These are phyloP conservation scores for Hypselothyrea guttata DNA, from an alignment of 2,888 invertebrate genomes.

Conservation along the genomic window DNA sequence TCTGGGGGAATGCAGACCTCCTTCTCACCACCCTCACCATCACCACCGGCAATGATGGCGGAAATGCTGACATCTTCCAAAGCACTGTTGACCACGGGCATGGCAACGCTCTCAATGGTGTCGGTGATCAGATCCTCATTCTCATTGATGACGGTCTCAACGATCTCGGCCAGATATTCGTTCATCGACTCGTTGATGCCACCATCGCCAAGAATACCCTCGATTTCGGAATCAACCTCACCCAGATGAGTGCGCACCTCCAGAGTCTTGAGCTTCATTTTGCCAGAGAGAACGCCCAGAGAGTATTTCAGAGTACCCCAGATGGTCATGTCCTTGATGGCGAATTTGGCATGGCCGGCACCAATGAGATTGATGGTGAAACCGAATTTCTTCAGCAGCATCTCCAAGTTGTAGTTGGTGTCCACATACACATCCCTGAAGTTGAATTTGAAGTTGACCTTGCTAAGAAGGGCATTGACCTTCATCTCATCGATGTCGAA, in stretches of 20 bases:
- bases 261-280: slow-evolving; percentile 71
- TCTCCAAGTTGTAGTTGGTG: slow-evolving; percentile 67
- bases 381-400: slow-evolving; percentile 72
- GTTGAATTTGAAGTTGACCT: slow-evolving; percentile 63
- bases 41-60: slow-evolving; percentile 58
- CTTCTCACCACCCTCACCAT: slow-evolving; percentile 63
- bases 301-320: slow-evolving; percentile 73
- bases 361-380: slow-evolving; percentile 77
- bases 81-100: slow-evolving; percentile 65
- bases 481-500: slow-evolving; percentile 74
- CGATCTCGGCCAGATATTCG: slow-evolving; percentile 65
- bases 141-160: slow-evolving; percentile 70
- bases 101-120: slow-evolving; percentile 62
- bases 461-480: slow-evolving; percentile 73
- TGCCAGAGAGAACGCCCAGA: slow-evolving; percentile 61
- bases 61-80: slow-evolving; percentile 61
- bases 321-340: slow-evolving; percentile 69
- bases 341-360: slow-evolving; percentile 70
- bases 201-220: slow-evolving; percentile 77
- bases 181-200: slow-evolving; percentile 73
- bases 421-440: slow-evolving; percentile 72
- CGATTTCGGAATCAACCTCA: slow-evolving; percentile 75
- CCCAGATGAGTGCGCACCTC: slow-evolving; percentile 71
- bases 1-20: slow-evolving; percentile 70
- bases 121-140: slow-evolving; percentile 72